Percentiles rank a stretch among this genome's conserved stretches.
Evolutionary conservation across 2,888 invertebrate species (phyloP).

Genomic region (Vesta saturnalis): DNA sequence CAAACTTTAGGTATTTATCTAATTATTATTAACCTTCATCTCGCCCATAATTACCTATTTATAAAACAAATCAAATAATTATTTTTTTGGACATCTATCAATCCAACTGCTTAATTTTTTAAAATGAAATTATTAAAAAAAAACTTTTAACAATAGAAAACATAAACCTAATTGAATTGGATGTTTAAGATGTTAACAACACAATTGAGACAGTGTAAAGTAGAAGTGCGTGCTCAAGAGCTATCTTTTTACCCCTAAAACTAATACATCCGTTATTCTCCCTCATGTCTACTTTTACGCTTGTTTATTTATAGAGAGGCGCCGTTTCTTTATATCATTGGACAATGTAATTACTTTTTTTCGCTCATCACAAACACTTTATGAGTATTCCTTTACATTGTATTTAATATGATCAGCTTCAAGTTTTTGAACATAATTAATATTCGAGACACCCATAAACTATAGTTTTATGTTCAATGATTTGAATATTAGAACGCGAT

Average conservation of each 20-base stretch:
- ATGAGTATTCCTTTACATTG: no score
- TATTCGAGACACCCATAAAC: background rate
- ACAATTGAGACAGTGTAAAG: conserved; percentile 22
- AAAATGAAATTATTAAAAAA: background rate
- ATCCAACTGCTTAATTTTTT: background rate
- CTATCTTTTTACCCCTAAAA: conserved; percentile 15
- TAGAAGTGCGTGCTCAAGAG: conserved; percentile 23
- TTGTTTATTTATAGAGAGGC: conserved; percentile 21
- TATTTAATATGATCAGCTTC: no score
- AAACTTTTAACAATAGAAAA: no score
- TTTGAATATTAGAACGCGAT: no score
- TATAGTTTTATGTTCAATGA: no score
- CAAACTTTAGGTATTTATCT: background rate
- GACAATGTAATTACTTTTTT: background rate
- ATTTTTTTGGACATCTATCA: conserved; percentile 1
- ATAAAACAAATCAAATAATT: background rate
- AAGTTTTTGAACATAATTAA: no score
- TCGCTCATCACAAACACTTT: no score
- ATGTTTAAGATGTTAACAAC: conserved; percentile 12
- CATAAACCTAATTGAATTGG: no score
- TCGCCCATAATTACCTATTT: background rate
- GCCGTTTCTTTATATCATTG: conserved; percentile 11
- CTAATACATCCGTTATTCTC: conserved; percentile 12
- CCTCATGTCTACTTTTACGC: conserved; percentile 12
- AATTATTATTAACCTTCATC: conserved; percentile 1